phyloP scores from a whole-genome alignment of 2,888 invertebrate species.

The Sabatieria punctata region DNA sequence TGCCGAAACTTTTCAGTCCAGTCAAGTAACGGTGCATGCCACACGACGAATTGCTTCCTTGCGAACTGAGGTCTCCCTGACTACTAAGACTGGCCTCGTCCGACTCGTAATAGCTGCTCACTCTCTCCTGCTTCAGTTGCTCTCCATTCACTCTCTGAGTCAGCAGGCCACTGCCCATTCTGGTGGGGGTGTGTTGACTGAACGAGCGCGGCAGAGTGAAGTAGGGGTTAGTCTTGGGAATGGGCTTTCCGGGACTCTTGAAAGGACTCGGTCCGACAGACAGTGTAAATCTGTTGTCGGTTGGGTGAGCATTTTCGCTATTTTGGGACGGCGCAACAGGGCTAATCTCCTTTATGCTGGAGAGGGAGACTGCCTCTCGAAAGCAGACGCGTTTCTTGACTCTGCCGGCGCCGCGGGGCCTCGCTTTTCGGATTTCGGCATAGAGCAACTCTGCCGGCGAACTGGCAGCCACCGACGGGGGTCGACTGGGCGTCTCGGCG shows the following conservation, averaged over 20 bases:
- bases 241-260: background rate
- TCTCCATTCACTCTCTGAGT: background rate
- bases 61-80: background rate
- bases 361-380: background rate
- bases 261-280: too few species aligned
- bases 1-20: constrained; percentile 4
- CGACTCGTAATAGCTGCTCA: background rate
- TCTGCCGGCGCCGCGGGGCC: too few species aligned
- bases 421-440: too few species aligned
- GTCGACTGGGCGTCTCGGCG: too few species aligned
- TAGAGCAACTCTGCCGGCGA: too few species aligned
- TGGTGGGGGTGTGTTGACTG: background rate
- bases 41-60: background rate
- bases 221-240: constrained; percentile 2
- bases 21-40: background rate
- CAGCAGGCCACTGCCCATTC: background rate
- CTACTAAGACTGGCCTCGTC: background rate
- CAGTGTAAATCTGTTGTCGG: too few species aligned
- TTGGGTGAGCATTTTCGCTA: too few species aligned
- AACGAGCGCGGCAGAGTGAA: background rate
- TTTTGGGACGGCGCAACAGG: background rate
- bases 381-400: background rate
- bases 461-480: too few species aligned
- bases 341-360: background rate
- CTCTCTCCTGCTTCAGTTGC: background rate